These are phyloP conservation scores for Chaetodon trifasciatus DNA, from an alignment of 2,797 vertebrate species.

Conservation along the genomic window DNA sequence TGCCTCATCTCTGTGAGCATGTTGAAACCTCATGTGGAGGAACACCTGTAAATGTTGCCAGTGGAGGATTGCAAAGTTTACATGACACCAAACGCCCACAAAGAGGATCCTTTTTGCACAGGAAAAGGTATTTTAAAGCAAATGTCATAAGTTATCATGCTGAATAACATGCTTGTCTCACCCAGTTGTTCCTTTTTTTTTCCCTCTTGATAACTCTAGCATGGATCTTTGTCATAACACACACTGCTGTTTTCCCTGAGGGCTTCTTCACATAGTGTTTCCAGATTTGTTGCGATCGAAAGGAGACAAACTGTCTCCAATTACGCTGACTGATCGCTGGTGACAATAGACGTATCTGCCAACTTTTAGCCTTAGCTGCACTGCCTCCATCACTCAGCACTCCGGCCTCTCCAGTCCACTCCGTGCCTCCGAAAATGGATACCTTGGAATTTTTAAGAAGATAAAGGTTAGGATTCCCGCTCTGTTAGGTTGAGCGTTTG, in stretches of 20 bases:
- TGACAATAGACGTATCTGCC: conserved; percentile 80
- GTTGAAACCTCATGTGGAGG: conserved; percentile 5
- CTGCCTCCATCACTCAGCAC: conserved; percentile 77
- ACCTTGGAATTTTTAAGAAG: conserved; percentile 72
- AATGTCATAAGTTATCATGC: conserved; percentile 14
- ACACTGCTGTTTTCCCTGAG: conserved; percentile 38
- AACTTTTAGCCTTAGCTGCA: conserved; percentile 72
- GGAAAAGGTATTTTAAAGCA: conserved; percentile 14
- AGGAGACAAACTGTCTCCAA: conserved; percentile 78
- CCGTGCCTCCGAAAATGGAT: conserved; percentile 70
- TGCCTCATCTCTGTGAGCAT: conserved; percentile 28
- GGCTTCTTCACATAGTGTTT: conserved; percentile 72
- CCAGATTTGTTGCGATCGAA: conserved; percentile 78
- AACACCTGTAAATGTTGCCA: conserved; percentile 13
- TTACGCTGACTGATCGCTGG: conserved; percentile 73
- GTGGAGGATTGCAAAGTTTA: neutral
- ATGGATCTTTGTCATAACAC: conserved; percentile 67
- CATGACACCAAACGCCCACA: neutral
- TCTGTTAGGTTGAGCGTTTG: conserved; percentile 67
- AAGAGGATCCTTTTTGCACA: neutral
- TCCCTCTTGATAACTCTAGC: conserved; percentile 36
- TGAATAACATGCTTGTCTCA: conserved; percentile 66
- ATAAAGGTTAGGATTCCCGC: conserved; percentile 79
- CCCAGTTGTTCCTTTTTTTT: conserved; percentile 37
- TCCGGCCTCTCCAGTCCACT: conserved; percentile 44